Conservation (phyloP, 2,888 invertebrate species). For the Galeruca laticollis region DNA sequence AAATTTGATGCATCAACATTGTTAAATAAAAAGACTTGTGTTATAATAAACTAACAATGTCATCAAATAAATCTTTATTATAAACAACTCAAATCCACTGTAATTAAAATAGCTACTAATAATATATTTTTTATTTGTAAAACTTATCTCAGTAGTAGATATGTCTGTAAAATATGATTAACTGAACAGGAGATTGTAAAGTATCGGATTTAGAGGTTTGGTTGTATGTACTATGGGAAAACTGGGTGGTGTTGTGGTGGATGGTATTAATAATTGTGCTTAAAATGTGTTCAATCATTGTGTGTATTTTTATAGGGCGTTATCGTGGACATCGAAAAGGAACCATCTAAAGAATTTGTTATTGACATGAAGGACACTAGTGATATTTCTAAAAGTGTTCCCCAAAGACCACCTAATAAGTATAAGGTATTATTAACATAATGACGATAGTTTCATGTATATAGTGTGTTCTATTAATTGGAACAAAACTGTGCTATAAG, state of each 20-base stretch:
- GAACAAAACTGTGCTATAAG: too few species aligned
- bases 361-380: constrained; percentile 62
- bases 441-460: constrained; percentile 6
- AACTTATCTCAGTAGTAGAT: too few species aligned
- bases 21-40: too few species aligned
- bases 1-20: too few species aligned
- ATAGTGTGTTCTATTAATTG: neutral
- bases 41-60: too few species aligned
- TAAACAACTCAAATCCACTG: too few species aligned
- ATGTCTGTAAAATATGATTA: too few species aligned
- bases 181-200: too few species aligned
- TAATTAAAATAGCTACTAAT: too few species aligned
- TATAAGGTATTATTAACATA: constrained; percentile 54
- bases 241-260: constrained; percentile 10
- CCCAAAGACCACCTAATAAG: constrained; percentile 55
- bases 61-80: too few species aligned
- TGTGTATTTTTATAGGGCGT: constrained; percentile 62
- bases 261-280: constrained; percentile 23
- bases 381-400: constrained; percentile 58
- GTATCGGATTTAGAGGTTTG: neutral
- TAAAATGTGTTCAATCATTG: constrained; percentile 42
- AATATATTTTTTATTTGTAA: too few species aligned
- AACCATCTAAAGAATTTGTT: constrained; percentile 61
- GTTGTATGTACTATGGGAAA: neutral
- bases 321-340: constrained; percentile 61